A percentile compares a stretch with the other conserved stretches of the same genome.
Conservation (phyloP, 2,113 vertebrate genomes). For the Zosterops hypoxanthus region DNA sequence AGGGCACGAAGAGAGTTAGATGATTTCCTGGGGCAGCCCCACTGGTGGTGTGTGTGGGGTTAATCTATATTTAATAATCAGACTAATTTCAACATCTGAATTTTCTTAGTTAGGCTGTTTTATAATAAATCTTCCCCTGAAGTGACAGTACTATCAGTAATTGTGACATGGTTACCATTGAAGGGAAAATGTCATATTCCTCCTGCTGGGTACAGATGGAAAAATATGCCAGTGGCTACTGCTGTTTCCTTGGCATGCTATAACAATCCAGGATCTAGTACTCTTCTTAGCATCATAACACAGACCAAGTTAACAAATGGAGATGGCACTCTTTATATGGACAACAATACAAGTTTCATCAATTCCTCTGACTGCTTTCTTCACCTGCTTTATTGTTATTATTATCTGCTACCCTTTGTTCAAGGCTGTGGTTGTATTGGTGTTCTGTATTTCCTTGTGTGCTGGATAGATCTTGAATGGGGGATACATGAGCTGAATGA, state of each 20-base stretch:
- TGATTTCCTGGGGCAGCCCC: neutral
- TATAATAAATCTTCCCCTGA: neutral
- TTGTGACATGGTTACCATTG: neutral
- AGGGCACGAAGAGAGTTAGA: neutral
- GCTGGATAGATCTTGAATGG: neutral
- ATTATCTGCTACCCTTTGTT: neutral
- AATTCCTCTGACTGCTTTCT: neutral
- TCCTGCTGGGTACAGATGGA: conserved; percentile 54
- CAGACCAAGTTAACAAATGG: neutral
- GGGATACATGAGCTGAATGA: neutral
- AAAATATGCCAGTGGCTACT: conserved; percentile 51
- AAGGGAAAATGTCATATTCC: conserved; percentile 5
- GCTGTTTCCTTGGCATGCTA: conserved; percentile 37
- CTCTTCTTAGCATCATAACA: neutral
- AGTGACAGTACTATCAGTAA: neutral
- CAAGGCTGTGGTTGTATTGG: neutral
- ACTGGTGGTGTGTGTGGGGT: neutral
- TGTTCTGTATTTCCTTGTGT: neutral
- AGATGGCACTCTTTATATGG: neutral
- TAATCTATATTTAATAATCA: neutral
- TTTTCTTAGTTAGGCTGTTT: neutral
- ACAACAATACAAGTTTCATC: neutral
- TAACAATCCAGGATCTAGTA: neutral
- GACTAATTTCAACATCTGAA: neutral
- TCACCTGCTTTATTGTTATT: neutral